Percentiles rank a stretch among this genome's conserved stretches.
Evolutionary conservation across 2,113 vertebrate genomes (phyloP).

Genomic region (Oncorhynchus nerka): DNA sequence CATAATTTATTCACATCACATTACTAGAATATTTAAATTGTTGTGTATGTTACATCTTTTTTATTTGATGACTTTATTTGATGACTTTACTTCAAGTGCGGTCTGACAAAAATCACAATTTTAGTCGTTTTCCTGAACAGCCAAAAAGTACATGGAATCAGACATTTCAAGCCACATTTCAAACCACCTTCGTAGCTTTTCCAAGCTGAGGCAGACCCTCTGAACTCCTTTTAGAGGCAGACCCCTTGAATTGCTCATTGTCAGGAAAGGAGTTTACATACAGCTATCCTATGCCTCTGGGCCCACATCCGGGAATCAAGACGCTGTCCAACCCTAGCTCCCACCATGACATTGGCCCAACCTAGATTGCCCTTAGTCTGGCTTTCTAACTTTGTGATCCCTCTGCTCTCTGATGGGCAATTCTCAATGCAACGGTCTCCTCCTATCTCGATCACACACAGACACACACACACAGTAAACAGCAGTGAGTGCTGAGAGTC

Average conservation of each 20-base stretch:
- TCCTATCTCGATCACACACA: conserved; percentile 2
- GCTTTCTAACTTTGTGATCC: background rate
- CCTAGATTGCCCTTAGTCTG: conserved; percentile 37
- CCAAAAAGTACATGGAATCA: too few relatives aligned
- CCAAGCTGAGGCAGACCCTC: conserved; percentile 42
- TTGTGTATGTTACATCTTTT: too few relatives aligned
- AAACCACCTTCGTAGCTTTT: too few relatives aligned
- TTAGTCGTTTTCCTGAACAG: too few relatives aligned
- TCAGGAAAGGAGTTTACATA: conserved; percentile 55
- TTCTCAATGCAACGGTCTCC: background rate
- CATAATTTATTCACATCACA: too few relatives aligned
- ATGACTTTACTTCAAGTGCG: too few relatives aligned
- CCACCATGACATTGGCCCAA: conserved; percentile 44
- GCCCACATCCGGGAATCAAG: background rate
- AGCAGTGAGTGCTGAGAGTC: conserved; percentile 37
- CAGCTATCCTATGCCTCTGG: conserved; percentile 38
- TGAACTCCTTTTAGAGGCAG: conserved; percentile 45
- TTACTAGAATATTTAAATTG: too few relatives aligned
- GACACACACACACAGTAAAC: conserved; percentile 15
- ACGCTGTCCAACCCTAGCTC: conserved; percentile 45
- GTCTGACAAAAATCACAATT: too few relatives aligned
- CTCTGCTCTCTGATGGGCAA: background rate
- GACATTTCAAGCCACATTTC: too few relatives aligned
- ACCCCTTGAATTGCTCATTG: conserved; percentile 57
- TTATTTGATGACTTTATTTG: too few relatives aligned